Evolutionary conservation across 2,113 vertebrate species (phyloP).

Genomic region (Chionomys nivalis): DNA sequence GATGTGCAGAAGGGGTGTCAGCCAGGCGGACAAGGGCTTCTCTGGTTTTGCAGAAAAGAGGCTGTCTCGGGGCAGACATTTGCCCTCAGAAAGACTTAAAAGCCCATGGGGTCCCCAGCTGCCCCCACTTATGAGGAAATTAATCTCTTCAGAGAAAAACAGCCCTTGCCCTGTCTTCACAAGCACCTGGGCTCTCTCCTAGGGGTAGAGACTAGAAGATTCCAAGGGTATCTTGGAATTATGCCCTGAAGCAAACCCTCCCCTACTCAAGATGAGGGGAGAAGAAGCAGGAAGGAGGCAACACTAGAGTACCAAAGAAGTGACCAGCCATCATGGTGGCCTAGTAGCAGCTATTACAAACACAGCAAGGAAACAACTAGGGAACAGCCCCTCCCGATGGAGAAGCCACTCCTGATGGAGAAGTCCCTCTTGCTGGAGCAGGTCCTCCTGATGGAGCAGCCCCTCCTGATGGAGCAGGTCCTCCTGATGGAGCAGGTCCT

Average conservation of each 20-base stretch:
- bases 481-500: too few relatives aligned
- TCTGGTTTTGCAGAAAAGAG: background rate
- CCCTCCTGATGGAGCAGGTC: too few relatives aligned
- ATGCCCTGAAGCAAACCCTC: background rate
- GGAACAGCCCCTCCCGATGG: too few relatives aligned
- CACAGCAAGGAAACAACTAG: background rate
- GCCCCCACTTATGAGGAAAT: background rate
- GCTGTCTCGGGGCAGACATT: background rate
- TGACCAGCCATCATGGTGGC: background rate
- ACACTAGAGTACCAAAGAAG: background rate
- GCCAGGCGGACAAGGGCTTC: background rate
- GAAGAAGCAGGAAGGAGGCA: background rate
- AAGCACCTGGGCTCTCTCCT: background rate
- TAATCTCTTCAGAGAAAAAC: background rate
- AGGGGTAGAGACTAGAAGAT: background rate
- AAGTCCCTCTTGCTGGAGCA: too few relatives aligned
- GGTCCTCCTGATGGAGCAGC: too few relatives aligned
- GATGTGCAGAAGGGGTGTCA: background rate
- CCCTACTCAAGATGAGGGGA: too few relatives aligned
- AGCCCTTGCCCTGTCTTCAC: background rate
- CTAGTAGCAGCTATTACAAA: fast-evolving
- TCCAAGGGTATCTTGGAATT: background rate
- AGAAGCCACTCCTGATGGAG: too few relatives aligned
- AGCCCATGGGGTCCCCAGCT: background rate
- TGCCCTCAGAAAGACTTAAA: background rate